These are phyloP conservation scores for Cuniculus paca DNA, from an alignment of 2,797 vertebrate species.

Conservation along the genomic window DNA sequence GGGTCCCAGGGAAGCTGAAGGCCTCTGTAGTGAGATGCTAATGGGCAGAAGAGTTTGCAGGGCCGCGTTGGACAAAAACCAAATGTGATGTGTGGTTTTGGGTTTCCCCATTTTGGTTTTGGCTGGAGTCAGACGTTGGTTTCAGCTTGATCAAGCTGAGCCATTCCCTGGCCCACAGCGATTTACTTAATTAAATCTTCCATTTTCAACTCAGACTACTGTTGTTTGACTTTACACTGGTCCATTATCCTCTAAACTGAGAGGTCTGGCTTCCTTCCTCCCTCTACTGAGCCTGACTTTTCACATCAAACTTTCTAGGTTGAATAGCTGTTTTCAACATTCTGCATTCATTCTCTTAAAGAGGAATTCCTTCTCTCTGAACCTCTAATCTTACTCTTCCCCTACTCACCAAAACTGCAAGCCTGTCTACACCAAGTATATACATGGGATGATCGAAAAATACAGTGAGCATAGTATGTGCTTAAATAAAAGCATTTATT, in stretches of 20 bases:
- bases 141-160: constrained; percentile 45
- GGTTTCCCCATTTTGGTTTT: constrained; percentile 65
- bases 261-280: background rate
- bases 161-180: background rate
- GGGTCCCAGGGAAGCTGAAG: background rate
- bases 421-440: background rate
- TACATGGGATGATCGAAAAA: background rate
- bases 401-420: background rate
- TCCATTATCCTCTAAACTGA: background rate
- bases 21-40: background rate
- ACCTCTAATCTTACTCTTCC: background rate
- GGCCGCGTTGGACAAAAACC: constrained; percentile 27
- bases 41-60: constrained; percentile 34
- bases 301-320: background rate
- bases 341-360: background rate
- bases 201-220: background rate
- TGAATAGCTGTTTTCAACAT: background rate
- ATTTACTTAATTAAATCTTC: constrained; percentile 48
- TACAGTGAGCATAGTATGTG: background rate
- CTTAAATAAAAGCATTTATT: background rate
- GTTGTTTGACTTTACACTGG: background rate
- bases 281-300: background rate
- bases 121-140: constrained; percentile 61
- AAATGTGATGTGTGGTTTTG: constrained; percentile 52
- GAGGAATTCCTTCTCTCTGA: background rate